phyloP scores from a whole-genome alignment of 2,888 invertebrate genomes.

The Scotopteryx bipunctaria region DNA sequence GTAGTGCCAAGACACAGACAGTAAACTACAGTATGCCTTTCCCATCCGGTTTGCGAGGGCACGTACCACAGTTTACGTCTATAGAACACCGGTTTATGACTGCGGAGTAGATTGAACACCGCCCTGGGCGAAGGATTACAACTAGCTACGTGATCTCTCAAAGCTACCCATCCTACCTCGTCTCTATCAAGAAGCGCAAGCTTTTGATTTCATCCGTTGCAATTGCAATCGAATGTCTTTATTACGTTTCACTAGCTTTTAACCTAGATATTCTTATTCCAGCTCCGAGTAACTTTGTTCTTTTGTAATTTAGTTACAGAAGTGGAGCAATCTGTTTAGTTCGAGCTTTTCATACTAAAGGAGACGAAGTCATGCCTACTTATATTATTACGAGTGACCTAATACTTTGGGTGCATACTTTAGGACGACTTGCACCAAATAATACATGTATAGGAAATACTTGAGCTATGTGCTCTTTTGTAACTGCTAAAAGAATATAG shows the following conservation, averaged over 20 bases:
- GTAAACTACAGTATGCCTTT: slow-evolving; percentile 32
- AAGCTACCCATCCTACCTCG: slow-evolving; percentile 12
- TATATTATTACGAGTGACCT: too few relatives aligned
- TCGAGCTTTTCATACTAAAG: neutral
- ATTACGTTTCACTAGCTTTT: slow-evolving; percentile 20
- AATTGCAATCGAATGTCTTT: slow-evolving; percentile 11
- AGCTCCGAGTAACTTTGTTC: slow-evolving; percentile 11
- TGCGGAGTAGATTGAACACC: slow-evolving; percentile 63
- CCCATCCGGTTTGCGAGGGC: slow-evolving; percentile 35
- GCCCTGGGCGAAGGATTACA: slow-evolving; percentile 58
- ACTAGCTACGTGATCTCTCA: slow-evolving; percentile 49
- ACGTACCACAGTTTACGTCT: slow-evolving; percentile 61
- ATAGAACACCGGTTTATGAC: slow-evolving; percentile 61
- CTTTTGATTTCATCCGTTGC: slow-evolving; percentile 21
- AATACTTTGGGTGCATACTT: too few relatives aligned
- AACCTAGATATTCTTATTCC: slow-evolving; percentile 20
- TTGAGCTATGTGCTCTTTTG: too few relatives aligned
- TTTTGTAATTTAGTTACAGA: slow-evolving; percentile 13
- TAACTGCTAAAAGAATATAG: too few relatives aligned
- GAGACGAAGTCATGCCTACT: neutral
- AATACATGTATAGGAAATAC: too few relatives aligned
- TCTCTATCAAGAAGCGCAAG: slow-evolving; percentile 13
- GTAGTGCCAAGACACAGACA: slow-evolving; percentile 22
- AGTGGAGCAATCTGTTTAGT: slow-evolving; percentile 9
- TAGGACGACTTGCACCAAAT: too few relatives aligned